Conservation (phyloP, 1,140 invertebrate species). For the Neotoxoptera formosana region DNA sequence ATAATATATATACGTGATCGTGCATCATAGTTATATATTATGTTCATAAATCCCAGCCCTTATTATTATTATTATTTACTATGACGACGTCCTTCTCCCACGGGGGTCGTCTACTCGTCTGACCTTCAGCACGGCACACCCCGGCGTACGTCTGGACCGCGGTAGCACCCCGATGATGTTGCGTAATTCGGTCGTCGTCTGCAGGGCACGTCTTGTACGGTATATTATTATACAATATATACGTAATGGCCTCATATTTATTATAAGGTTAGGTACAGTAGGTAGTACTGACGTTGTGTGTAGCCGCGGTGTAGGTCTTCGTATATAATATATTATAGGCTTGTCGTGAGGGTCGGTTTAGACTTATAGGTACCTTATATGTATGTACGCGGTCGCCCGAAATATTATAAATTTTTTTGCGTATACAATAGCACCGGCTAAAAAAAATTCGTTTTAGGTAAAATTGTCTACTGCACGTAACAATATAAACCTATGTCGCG, state of each 20-base stretch:
- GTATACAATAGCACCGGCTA: not conserved
- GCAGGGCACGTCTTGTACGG: not conserved
- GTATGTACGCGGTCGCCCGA: not conserved
- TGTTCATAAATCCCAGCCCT: not conserved
- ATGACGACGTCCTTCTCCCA: not conserved
- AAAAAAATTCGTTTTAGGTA: not conserved
- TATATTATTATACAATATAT: not conserved
- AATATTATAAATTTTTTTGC: not conserved
- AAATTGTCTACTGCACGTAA: not conserved
- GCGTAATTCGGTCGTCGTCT: not conserved
- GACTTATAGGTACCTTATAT: not conserved
- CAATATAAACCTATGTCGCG: not conserved
- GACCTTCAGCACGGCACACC: not conserved
- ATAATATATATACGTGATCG: not conserved
- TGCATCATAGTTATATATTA: not conserved
- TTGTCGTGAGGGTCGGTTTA: not conserved
- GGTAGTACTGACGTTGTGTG: not conserved
- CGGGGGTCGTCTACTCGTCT: not conserved
- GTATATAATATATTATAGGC: too few species aligned
- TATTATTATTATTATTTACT: slow-evolving; percentile 9
- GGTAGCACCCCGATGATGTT: not conserved
- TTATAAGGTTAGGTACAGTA: not conserved
- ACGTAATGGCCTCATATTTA: not conserved
- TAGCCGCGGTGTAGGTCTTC: not conserved
- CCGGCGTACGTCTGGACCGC: not conserved